These are phyloP conservation scores for Gymnopithys bicolor DNA, from an alignment of 2,797 vertebrate species.

Conservation along the genomic window DNA sequence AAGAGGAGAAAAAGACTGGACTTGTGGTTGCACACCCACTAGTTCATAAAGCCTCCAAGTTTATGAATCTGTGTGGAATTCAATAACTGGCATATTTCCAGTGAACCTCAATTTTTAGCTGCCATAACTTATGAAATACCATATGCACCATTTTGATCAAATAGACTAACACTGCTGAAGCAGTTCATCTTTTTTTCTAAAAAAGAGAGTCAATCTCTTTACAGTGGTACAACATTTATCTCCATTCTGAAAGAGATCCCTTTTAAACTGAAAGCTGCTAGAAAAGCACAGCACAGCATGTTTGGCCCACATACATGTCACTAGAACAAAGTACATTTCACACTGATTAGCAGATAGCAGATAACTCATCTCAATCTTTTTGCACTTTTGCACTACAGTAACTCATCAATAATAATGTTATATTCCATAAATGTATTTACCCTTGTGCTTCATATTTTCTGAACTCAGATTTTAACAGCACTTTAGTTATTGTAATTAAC, in stretches of 20 bases:
- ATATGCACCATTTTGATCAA: background rate
- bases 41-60: background rate
- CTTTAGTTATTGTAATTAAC: background rate
- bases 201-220: background rate
- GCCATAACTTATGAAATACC: background rate
- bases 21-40: background rate
- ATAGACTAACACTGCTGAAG: background rate
- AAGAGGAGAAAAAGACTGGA: background rate
- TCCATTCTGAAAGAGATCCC: background rate
- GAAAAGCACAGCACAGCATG: background rate
- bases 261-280: background rate
- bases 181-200: background rate
- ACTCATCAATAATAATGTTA: background rate
- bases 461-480: background rate
- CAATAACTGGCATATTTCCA: fast-evolving
- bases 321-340: background rate
- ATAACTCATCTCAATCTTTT: background rate
- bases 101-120: background rate
- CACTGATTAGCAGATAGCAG: background rate
- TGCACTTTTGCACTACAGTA: background rate
- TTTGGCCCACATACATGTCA: background rate
- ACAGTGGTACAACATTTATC: background rate
- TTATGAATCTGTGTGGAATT: background rate
- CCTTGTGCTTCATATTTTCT: background rate
- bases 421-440: background rate